Evolutionary conservation across 2,888 invertebrate species (phyloP).

Genomic region (Hofmannophila pseudospretella): DNA sequence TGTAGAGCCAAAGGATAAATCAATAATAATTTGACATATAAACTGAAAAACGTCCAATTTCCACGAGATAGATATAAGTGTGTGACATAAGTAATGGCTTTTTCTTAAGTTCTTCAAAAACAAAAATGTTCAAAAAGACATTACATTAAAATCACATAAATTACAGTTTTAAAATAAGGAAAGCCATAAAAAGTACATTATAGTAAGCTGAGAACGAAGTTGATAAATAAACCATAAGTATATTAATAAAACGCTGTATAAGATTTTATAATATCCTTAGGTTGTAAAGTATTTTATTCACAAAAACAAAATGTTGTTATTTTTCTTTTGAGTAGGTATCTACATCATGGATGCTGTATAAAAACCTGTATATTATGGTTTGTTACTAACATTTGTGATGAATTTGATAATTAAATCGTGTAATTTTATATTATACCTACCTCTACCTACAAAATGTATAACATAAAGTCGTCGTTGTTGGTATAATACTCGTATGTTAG

Average conservation of each 20-base stretch:
- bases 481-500: slow-evolving; percentile 3
- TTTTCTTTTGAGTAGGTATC: neutral
- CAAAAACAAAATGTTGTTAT: neutral
- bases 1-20: no score
- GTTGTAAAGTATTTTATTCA: neutral
- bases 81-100: no score
- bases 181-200: slow-evolving; percentile 56
- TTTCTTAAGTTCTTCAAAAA: no score
- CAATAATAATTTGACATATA: no score
- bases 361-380: neutral
- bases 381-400: neutral
- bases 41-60: no score
- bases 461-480: slow-evolving; percentile 1
- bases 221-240: slow-evolving; percentile 36
- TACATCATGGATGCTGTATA: neutral
- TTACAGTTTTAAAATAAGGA: slow-evolving; percentile 45
- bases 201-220: slow-evolving; percentile 29
- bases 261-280: no score
- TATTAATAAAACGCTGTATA: no score
- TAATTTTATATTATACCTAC: slow-evolving; percentile 4
- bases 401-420: slow-evolving; percentile 5
- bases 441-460: neutral
- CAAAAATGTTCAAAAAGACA: slow-evolving; percentile 5
- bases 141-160: slow-evolving; percentile 53
- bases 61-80: no score